Conservation (phyloP, 2,888 invertebrate genomes). For the Clusia tigrina region DNA sequence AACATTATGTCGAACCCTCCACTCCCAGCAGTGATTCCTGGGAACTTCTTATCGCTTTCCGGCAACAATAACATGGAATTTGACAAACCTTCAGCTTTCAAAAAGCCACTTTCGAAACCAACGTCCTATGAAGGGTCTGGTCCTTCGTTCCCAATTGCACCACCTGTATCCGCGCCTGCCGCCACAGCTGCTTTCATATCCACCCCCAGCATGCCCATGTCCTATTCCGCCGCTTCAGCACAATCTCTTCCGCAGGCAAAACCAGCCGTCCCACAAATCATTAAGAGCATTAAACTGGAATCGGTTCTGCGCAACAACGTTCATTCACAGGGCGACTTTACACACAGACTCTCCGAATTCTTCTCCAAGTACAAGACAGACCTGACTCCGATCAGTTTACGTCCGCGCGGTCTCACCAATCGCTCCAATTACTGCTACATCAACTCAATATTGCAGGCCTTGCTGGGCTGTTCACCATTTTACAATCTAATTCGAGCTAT, state of each 20-base stretch:
- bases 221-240: constrained; percentile 64
- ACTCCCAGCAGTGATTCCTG: too few relatives aligned
- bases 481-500: constrained; percentile 87
- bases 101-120: too few relatives aligned
- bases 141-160: too few relatives aligned
- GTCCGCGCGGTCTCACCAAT: constrained; percentile 91
- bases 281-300: neutral
- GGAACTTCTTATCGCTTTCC: too few relatives aligned
- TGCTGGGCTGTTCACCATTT: constrained; percentile 94
- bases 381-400: constrained; percentile 79
- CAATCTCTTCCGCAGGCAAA: constrained; percentile 53
- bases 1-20: too few relatives aligned
- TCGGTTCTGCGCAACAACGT: constrained; percentile 16
- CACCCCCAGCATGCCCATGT: constrained; percentile 58
- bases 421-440: constrained; percentile 96
- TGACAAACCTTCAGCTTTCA: too few relatives aligned
- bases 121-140: too few relatives aligned
- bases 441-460: constrained; percentile 92
- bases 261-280: constrained; percentile 10
- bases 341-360: constrained; percentile 72
- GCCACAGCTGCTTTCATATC: neutral
- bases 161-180: constrained; percentile 7
- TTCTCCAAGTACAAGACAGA: constrained; percentile 79
- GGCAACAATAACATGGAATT: too few relatives aligned
- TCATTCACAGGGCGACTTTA: constrained; percentile 59